phyloP scores from a whole-genome alignment of 1,140 invertebrate genomes.

The Drosophila kohkoa region DNA sequence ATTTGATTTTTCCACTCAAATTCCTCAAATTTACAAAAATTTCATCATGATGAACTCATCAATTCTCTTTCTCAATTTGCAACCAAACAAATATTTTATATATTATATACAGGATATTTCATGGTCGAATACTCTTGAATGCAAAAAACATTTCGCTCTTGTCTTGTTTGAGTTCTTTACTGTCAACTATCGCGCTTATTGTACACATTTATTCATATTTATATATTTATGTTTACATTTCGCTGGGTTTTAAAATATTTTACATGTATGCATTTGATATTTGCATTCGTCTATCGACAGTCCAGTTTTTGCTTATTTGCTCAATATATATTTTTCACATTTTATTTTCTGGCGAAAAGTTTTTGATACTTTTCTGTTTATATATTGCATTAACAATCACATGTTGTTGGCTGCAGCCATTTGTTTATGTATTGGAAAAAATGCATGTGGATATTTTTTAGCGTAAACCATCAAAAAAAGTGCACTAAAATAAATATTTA shows the following conservation, averaged over 20 bases:
- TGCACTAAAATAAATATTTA: constrained; percentile 3
- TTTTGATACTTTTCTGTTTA: constrained; percentile 21
- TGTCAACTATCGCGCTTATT: constrained; percentile 17
- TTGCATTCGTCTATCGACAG: constrained; percentile 10
- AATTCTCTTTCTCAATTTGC: too few relatives aligned
- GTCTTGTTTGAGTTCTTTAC: constrained; percentile 2
- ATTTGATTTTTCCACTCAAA: too few relatives aligned
- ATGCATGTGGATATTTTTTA: background rate
- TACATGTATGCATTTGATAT: constrained; percentile 13
- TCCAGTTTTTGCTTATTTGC: constrained; percentile 22
- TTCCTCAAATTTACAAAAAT: too few relatives aligned
- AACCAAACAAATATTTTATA: too few relatives aligned
- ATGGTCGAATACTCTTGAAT: background rate
- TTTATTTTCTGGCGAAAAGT: background rate
- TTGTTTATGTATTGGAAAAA: constrained; percentile 23
- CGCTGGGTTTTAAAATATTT: constrained; percentile 24
- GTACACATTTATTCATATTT: background rate
- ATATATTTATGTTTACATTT: constrained; percentile 21
- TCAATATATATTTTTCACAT: constrained; percentile 21
- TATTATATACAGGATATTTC: background rate
- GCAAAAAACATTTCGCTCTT: background rate
- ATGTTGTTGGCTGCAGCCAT: constrained; percentile 4
- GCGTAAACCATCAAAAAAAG: background rate
- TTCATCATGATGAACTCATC: too few relatives aligned
- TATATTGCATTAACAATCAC: constrained; percentile 9